Base-by-base conservation (phyloP, 2,113 vertebrate genomes). In the Podiceps cristatus region DNA sequence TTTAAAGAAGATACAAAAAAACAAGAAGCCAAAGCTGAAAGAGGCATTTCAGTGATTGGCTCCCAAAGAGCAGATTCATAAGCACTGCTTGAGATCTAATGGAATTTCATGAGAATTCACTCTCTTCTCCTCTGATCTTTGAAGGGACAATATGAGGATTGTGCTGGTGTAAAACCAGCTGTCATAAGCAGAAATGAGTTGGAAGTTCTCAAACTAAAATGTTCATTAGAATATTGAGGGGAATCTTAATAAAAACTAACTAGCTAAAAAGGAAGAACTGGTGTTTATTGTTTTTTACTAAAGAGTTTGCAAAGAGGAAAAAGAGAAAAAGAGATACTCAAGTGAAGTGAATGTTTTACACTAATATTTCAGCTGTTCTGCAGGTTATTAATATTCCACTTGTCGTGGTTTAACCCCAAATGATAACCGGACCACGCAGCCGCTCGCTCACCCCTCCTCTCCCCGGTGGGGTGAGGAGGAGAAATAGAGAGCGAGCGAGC, bases 81-180 rank as follows among this genome's bases (percentile, higher is more conserved):
- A 88, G 25, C 81, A 83, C 31, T 59, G 59, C 67, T 90, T 88
- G 88, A 97, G 90, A 90, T 93, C 53, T 80, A 71, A 83, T 86
- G 71, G 78, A 86, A 88, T 88, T 81, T 93, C 71, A 47, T 80
- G 86, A 88, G 55, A 80, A 88, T 80, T 86, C 76, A 49, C 20
- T 56, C 35, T 91, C 29, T 56, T 37, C 69, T 87, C 49, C 74
- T 96, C 95, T 80, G 71, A 74, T 95, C 85, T 95, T 83, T 42
- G 33, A 55, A 12, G 18, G 67, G 59, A 28, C 2, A 2, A 5
- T 79, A 69, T 53, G 79, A 52, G 42, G 50, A 44, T 86, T 86
- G n/a, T 69, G 62, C 44, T 83, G 59, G 11, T 93, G 10, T 56
- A 88, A 85, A 77, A 40, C 20, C n/a, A 73, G 31, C 31, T 86